These are phyloP conservation scores for Hydra vulgaris DNA, from an alignment of 30 jellyfish, hydroid and myxozoan species.

Conservation along the genomic window DNA sequence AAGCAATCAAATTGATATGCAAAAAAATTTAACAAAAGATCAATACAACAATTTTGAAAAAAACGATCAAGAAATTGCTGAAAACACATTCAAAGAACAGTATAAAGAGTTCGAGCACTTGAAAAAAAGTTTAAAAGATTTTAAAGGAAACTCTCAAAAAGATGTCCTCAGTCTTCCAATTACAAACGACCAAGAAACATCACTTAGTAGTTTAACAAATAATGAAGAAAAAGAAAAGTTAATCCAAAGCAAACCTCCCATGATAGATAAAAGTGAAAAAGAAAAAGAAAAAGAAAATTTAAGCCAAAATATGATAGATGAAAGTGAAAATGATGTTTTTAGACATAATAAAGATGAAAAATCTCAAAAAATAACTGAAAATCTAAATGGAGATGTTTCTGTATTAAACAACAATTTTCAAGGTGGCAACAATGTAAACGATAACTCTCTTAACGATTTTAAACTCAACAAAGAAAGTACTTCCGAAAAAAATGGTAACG, in stretches of 20 bases:
- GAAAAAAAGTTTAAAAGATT: background rate
- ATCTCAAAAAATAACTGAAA: background rate
- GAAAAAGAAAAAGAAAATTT: no score
- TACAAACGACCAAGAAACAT: background rate
- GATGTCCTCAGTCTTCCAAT: background rate
- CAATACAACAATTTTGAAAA: constrained; percentile 31
- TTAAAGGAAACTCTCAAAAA: background rate
- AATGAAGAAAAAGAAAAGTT: background rate
- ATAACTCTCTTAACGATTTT: background rate
- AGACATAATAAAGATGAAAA: background rate
- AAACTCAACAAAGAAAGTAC: background rate
- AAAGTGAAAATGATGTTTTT: no score
- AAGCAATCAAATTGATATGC: constrained; percentile 18
- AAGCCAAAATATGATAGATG: no score
- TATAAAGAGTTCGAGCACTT: constrained; percentile 20
- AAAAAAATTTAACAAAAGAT: constrained; percentile 8
- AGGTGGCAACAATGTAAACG: background rate
- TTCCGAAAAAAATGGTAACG: background rate
- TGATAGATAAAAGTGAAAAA: no score
- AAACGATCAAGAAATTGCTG: constrained; percentile 2
- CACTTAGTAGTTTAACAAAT: background rate
- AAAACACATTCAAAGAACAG: constrained; percentile 6
- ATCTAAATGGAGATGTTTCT: background rate
- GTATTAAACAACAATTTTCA: background rate
- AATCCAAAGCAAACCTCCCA: background rate